Evolutionary conservation across 2,113 vertebrate species (phyloP).

Genomic region (Rhizomys pruinosus): DNA sequence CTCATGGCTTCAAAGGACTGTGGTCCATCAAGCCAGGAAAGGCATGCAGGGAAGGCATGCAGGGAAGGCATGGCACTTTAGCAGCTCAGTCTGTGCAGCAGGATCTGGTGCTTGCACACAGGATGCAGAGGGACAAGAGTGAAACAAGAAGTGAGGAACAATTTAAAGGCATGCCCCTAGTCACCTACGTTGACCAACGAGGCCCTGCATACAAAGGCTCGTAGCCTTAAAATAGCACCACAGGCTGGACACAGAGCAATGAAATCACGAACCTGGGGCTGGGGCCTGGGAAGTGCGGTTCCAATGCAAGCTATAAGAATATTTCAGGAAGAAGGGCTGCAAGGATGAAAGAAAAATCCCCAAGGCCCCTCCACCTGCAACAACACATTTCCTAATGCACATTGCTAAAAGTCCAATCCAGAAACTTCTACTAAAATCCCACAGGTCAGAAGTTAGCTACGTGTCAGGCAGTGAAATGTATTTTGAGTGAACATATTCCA

Average conservation of each 20-base stretch:
- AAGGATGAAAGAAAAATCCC: neutral
- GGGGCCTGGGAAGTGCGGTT: neutral
- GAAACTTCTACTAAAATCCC: neutral
- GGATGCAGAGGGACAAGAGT: neutral
- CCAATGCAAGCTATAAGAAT: neutral
- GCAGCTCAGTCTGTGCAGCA: neutral
- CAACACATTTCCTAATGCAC: neutral
- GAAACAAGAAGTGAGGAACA: neutral
- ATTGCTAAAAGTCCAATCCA: neutral
- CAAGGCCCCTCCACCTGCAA: neutral
- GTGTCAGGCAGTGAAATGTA: neutral
- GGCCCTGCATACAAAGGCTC: neutral
- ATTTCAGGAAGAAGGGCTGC: neutral
- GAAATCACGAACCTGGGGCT: too few relatives aligned
- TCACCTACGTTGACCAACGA: neutral
- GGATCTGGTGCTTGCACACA: neutral
- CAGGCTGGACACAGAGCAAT: neutral
- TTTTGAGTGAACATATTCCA: neutral
- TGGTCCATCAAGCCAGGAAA: neutral
- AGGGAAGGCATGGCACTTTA: neutral
- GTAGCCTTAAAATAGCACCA: neutral
- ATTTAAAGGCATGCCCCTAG: neutral
- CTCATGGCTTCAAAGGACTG: too few relatives aligned
- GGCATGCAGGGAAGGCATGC: neutral
- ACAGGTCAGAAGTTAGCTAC: neutral